Base-by-base conservation (phyloP, 2,113 vertebrate species). In the Eubucco bourcierii region DNA sequence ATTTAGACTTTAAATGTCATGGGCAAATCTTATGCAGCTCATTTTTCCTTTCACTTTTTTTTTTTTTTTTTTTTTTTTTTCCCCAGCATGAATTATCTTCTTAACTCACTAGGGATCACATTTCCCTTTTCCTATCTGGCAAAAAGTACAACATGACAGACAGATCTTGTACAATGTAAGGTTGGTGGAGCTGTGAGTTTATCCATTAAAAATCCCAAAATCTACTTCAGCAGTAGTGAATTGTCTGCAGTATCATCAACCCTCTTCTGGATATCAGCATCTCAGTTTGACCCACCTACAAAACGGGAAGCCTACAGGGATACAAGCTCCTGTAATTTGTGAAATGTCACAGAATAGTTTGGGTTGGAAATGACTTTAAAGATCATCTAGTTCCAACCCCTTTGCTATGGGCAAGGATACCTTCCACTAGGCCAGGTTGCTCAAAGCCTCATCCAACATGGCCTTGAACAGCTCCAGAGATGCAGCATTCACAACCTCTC, bases 1-100 rank as follows among this genome's bases (percentile, higher is more conserved):
- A 88, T 77, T 92, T 90, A 78, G 70, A 78, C 71, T 91, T 83
- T 41, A 94, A 90, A 93, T 90, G 87, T 71, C 92, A 94, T 56
- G 72, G 72, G 60, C 70, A 91, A 92, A 92, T 74, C 71, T 92
- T 67, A 71, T 3, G 34, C 72, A 73, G 65, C 65, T 84, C 85
- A 75, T 82, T 91, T 80, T 80, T 78, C 64, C 50, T 92, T 81
- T 72, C 39, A n/a, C 34, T 74, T 67, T 71, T 50, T 41, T 78
- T 84, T 82, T 7, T 58, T 41, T 84, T 82, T 7, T 58, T 41
- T 74, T 67, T 71, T 50, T 41, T 78, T 84, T 82, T 7, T 58
- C 12, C 55, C 34, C 0, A 0, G 27, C 50, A 75, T 90, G 68
- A 79, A 83, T 66, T 63, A 84, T 47, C 74, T 33, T 75, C 73